phyloP scores from a whole-genome alignment of 2,888 invertebrate genomes.

The Chrysolina americana region DNA sequence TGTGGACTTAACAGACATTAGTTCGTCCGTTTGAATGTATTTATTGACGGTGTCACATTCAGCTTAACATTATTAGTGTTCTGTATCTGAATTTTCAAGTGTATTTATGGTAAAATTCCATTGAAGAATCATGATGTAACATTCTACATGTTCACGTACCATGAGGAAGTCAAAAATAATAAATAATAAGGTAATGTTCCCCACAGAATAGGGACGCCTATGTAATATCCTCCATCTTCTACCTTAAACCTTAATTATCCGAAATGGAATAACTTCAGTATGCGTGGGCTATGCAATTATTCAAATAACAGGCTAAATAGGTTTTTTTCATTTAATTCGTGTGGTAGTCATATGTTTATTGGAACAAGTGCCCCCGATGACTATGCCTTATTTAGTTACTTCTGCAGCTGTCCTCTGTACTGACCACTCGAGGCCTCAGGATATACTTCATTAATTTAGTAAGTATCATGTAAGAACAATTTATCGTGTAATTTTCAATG shows the following conservation, averaged over 20 bases:
- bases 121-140: no score
- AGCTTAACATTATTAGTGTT: no score
- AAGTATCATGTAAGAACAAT: conserved; percentile 38
- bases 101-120: no score
- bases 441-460: conserved; percentile 37
- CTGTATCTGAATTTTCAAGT: no score
- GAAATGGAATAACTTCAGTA: conserved; percentile 18
- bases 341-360: conserved; percentile 61
- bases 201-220: neutral
- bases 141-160: no score
- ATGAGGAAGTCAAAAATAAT: no score
- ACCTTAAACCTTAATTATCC: conserved; percentile 20
- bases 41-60: no score
- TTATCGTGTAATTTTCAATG: conserved; percentile 37
- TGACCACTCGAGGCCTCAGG: conserved; percentile 26
- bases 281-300: conserved; percentile 60
- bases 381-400: conserved; percentile 42
- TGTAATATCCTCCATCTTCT: conserved; percentile 1
- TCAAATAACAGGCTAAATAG: conserved; percentile 58
- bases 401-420: conserved; percentile 49
- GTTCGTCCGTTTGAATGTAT: no score
- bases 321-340: conserved; percentile 54
- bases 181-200: no score
- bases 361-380: conserved; percentile 55
- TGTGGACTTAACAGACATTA: no score